Evolutionary conservation across 2,888 invertebrate species (phyloP).

Genomic region (Nineta flava): DNA sequence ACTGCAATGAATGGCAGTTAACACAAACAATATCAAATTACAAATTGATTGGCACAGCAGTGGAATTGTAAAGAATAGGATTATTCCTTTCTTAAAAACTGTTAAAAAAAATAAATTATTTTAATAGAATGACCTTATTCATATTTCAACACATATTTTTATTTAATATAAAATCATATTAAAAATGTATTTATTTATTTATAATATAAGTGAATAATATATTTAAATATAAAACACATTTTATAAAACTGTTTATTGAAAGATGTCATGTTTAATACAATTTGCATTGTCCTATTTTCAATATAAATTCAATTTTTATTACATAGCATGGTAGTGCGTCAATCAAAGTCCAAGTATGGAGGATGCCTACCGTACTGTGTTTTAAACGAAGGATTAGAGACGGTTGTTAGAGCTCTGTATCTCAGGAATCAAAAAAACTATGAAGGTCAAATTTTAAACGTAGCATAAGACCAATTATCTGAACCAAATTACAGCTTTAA

Average conservation of each 20-base stretch:
- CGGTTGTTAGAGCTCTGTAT: no score
- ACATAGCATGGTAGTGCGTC: no score
- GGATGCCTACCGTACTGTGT: no score
- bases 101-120: neutral
- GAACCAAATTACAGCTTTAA: no score
- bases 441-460: no score
- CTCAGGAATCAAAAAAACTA: no score
- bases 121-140: neutral
- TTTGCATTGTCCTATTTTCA: neutral
- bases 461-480: no score
- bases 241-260: neutral
- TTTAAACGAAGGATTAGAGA: no score
- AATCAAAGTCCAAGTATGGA: no score
- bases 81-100: conserved; percentile 11
- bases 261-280: neutral
- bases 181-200: neutral
- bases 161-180: neutral
- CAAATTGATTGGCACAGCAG: conserved; percentile 42
- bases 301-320: no score
- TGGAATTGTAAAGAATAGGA: conserved; percentile 48
- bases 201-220: neutral
- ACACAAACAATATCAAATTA: conserved; percentile 50
- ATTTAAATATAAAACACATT: neutral
- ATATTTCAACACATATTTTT: neutral
- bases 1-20: conserved; percentile 53